These are phyloP conservation scores for Smutsia gigantea DNA, from an alignment of 2,797 vertebrate genomes.

Conservation along the genomic window DNA sequence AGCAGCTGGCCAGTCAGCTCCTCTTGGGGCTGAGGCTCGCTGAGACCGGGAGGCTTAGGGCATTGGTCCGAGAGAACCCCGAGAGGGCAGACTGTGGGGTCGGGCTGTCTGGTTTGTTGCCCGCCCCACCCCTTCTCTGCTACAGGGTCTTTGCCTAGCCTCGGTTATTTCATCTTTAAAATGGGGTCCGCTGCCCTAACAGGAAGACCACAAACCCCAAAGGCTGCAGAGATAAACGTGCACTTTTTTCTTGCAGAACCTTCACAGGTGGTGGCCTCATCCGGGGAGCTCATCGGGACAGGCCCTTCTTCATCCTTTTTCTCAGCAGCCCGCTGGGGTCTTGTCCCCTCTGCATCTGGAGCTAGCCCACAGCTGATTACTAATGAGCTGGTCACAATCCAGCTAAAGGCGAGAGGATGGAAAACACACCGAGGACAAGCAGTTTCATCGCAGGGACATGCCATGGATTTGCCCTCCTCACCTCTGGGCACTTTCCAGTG, in stretches of 20 bases:
- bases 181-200: neutral
- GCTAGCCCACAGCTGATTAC: too few relatives aligned
- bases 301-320: neutral
- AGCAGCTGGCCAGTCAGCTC: neutral
- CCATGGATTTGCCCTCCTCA: rapidly evolving
- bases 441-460: neutral
- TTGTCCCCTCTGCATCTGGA: rapidly evolving
- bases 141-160: neutral
- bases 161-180: neutral
- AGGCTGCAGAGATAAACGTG: rapidly evolving
- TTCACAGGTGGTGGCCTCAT: rapidly evolving
- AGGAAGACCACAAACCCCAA: rapidly evolving
- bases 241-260: rapidly evolving
- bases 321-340: rapidly evolving
- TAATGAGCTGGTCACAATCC: neutral
- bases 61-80: neutral
- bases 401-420: rapidly evolving
- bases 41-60: neutral
- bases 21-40: neutral
- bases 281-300: rapidly evolving
- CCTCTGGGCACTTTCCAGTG: neutral
- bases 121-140: rapidly evolving
- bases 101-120: neutral
- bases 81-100: neutral
- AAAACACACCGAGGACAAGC: rapidly evolving